A percentile compares a stretch with the other conserved stretches of the same genome.
Conservation (phyloP, 2,797 vertebrate genomes). For the Sparidentex hasta region DNA sequence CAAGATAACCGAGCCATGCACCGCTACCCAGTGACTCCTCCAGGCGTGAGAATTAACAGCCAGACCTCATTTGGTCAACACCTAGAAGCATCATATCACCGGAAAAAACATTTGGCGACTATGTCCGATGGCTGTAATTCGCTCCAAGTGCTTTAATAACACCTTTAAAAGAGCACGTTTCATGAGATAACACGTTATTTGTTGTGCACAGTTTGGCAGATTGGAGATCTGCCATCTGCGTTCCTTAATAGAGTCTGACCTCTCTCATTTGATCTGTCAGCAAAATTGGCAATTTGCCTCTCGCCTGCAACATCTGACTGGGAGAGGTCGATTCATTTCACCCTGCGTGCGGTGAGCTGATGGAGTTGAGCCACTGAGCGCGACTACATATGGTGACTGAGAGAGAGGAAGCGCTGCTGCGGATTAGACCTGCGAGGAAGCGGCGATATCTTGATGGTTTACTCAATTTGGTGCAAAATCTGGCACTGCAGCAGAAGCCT, state of each 20-base stretch:
- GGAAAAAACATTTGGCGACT: slow-evolving; percentile 9
- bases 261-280: slow-evolving; percentile 39
- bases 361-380: slow-evolving; percentile 9
- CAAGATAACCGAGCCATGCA: slow-evolving; percentile 30
- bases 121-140: background rate
- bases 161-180: slow-evolving; percentile 10
- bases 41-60: slow-evolving; percentile 9
- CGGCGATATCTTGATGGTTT: background rate
- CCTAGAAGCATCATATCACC: slow-evolving; percentile 1
- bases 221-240: slow-evolving; percentile 32
- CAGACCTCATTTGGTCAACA: slow-evolving; percentile 4
- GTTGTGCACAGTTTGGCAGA: slow-evolving; percentile 6
- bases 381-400: background rate
- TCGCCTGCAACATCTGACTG: slow-evolving; percentile 11
- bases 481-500: background rate
- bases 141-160: slow-evolving; percentile 6
- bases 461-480: background rate
- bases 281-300: slow-evolving; percentile 57
- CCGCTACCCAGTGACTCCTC: background rate
- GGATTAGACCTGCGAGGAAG: background rate
- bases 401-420: background rate
- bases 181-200: background rate
- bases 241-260: slow-evolving; percentile 24
- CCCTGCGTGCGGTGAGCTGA: slow-evolving; percentile 18
- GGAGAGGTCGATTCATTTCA: slow-evolving; percentile 45